phyloP scores from a whole-genome alignment of 2,113 vertebrate genomes.

The Climacteris rufus region DNA sequence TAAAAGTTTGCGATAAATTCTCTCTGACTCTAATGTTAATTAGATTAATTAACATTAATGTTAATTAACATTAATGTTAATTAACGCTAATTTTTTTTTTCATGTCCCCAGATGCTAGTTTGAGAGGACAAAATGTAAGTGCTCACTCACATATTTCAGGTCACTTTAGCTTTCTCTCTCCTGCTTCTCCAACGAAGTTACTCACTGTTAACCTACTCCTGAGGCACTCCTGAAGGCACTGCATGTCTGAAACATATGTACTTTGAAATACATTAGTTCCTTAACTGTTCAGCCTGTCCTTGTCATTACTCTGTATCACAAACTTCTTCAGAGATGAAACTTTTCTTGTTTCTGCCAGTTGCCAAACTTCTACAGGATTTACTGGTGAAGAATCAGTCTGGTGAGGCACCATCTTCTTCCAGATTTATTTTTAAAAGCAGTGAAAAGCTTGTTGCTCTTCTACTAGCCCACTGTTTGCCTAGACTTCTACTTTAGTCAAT shows the following conservation, averaged over 20 bases:
- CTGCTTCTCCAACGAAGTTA: background rate
- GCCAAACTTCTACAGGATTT: background rate
- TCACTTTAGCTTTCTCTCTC: background rate
- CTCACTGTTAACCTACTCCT: background rate
- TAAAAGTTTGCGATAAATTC: background rate
- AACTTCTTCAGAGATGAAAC: background rate
- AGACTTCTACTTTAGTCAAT: background rate
- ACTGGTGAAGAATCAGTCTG: background rate
- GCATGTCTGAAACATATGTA: background rate
- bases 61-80: too few relatives aligned
- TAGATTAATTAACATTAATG: too few relatives aligned
- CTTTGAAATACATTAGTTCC: background rate
- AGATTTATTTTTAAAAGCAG: background rate
- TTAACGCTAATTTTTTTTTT: background rate
- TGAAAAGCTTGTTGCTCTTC: background rate
- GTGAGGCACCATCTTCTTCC: background rate
- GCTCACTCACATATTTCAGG: background rate
- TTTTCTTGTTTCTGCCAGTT: background rate
- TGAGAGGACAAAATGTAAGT: background rate
- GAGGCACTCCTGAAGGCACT: background rate
- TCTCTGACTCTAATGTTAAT: background rate
- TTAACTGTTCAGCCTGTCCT: background rate
- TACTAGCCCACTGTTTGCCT: background rate
- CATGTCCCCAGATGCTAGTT: background rate
- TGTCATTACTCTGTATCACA: background rate